Evolutionary conservation across 2,797 vertebrate genomes (phyloP).

Genomic region (Kryptolebias ocellatus): DNA sequence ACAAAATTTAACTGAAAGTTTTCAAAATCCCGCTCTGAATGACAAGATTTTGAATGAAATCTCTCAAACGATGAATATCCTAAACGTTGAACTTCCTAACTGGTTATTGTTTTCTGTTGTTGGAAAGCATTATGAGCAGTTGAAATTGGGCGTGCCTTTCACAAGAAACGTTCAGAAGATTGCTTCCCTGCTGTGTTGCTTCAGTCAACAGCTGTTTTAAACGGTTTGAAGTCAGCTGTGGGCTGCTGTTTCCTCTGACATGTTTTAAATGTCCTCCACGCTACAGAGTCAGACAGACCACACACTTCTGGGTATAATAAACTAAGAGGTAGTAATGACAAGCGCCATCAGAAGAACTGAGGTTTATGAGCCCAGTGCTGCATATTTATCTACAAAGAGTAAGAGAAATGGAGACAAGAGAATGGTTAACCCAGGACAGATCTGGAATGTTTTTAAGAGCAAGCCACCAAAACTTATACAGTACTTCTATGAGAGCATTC

Average conservation of each 20-base stretch:
- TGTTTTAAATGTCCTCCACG: conserved; percentile 50
- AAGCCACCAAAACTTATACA: conserved; percentile 15
- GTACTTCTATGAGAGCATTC: neutral
- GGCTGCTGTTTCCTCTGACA: conserved; percentile 32
- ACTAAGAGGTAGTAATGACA: conserved; percentile 46
- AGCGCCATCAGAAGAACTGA: conserved; percentile 43
- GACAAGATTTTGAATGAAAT: conserved; percentile 5
- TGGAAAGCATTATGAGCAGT: conserved; percentile 32
- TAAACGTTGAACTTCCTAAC: neutral
- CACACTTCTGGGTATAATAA: conserved; percentile 68
- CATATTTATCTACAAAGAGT: conserved; percentile 31
- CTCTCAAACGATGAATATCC: neutral
- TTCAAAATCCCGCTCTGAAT: neutral
- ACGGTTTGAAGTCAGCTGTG: conserved; percentile 47
- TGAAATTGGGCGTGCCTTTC: conserved; percentile 51
- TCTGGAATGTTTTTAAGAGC: conserved; percentile 2
- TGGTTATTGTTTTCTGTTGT: neutral
- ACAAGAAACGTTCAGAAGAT: conserved; percentile 45
- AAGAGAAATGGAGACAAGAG: conserved; percentile 7
- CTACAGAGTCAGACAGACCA: conserved; percentile 55
- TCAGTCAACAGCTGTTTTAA: conserved; percentile 49
- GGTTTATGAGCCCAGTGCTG: conserved; percentile 15
- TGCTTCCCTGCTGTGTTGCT: conserved; percentile 41
- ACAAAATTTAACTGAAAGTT: neutral
- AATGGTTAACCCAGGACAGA: conserved; percentile 18